Base-by-base conservation (phyloP, 2,113 vertebrate species). In the Myanophis thanlyinensis region DNA sequence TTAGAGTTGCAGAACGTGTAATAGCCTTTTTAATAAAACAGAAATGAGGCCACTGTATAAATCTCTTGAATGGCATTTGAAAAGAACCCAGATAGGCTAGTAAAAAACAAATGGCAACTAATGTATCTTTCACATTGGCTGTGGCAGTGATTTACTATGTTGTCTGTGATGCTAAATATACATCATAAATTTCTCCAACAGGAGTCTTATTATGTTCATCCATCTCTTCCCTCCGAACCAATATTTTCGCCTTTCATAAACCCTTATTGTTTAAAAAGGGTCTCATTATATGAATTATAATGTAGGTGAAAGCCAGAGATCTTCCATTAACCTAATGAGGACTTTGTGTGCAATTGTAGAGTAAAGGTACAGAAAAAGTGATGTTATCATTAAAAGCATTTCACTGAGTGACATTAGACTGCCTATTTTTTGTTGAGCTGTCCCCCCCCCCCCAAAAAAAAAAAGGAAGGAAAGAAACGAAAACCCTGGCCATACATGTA, bases 171-270 rank as follows among this genome's bases (percentile, higher is more conserved):
- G 94, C 97, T 98, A 97, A 98, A 97, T 97, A 97, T 94, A 96
- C 89, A 97, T 96, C 97, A 98, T 98, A 98, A 98, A 98, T 98
- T 97, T 97, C 96, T 97, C 95, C 95, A 97, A 91, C 93, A 97
- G 95, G 95, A 96, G 67, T 3, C 80, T 96, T 96, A 97, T 96
- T 97, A 96, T 97, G 90, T 97, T 97, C 97, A 98, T 98, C 97
- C 95, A 97, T 98, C 96, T 98, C 94, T 95, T 96, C 95, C 80
- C 89, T 92, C 94, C 54, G 87, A 96, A 91, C 93, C 93, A 97
- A 96, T 88, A 93, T 94, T 95, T 97, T 95, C 52, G 94, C 93
- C 95, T 96, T 97, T 97, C 89, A 96, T 96, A 95, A 97, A 93
- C 93, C 92, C 96, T 80, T 94, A 95, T 48, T 93, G 13, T 95